phyloP scores from a whole-genome alignment of 1,140 invertebrate species.

The Platyscapa corneri region DNA sequence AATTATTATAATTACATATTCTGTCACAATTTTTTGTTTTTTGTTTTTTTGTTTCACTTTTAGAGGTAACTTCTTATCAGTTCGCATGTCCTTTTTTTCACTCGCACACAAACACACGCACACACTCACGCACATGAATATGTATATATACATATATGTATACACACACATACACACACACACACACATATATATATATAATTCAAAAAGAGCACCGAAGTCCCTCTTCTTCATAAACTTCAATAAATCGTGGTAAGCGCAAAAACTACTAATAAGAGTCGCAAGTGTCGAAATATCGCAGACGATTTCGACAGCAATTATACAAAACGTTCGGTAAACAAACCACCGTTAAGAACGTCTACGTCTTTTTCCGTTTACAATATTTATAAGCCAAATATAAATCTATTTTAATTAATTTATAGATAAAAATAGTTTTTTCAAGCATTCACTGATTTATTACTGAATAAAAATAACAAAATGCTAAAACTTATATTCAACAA shows the following conservation, averaged over 20 bases:
- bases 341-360: slow-evolving; percentile 54
- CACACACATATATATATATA: slow-evolving; percentile 12
- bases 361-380: slow-evolving; percentile 41
- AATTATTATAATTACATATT: slow-evolving; percentile 50
- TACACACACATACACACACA: too few species aligned
- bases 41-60: slow-evolving; percentile 24
- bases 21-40: slow-evolving; percentile 48
- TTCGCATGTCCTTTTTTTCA: slow-evolving; percentile 31
- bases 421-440: slow-evolving; percentile 51
- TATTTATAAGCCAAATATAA: slow-evolving; percentile 51
- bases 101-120: slow-evolving; percentile 20
- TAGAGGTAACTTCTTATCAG: slow-evolving; percentile 47
- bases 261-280: slow-evolving; percentile 47
- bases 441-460: slow-evolving; percentile 42
- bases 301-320: slow-evolving; percentile 50
- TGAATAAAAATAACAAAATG: slow-evolving; percentile 45
- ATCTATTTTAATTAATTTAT: slow-evolving; percentile 52
- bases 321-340: slow-evolving; percentile 55
- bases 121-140: not conserved
- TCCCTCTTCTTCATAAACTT: slow-evolving; percentile 22
- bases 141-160: not conserved
- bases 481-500: slow-evolving; percentile 50
- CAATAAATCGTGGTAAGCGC: slow-evolving; percentile 41
- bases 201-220: slow-evolving; percentile 48
- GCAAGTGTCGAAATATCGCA: slow-evolving; percentile 44